Evolutionary conservation across 2,797 vertebrate species (phyloP), one percentile per base, ranked within the genome.

Genomic region (Oryzias dopingdopingensis): DNA sequence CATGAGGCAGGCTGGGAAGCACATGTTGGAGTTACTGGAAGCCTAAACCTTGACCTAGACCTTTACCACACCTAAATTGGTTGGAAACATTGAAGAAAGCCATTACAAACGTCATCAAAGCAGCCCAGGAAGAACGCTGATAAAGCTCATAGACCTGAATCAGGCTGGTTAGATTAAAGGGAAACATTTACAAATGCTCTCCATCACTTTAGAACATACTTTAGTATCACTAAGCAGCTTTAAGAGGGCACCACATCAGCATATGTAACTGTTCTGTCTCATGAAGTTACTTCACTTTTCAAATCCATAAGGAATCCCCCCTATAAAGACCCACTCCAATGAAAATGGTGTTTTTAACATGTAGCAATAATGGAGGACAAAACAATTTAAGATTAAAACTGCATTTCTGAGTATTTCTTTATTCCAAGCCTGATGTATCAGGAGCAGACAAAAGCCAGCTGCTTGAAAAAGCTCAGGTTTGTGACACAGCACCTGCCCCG

Each of bases 1-100:
- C 72, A 82, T 63, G 66, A 79, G 80, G 65, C 74, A 70, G 76
- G 65, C 85, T 70, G 65, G 62, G 77, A 83, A 80, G 79, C 86
- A 88, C 81, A 88, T 83, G 82, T 59, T 62, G 52, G 40, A 52
- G 54, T 32, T 47, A 18, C 26, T 37, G 46, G 60, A 46, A 29
- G 49, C 45, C 47, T 52, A 17, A 62, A 65, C 54, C 42, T 24
- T 3, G 20, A 22, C 20, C 42, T 62, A 56, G 49, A 66, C 44
- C 52, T 45, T 50, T 41, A 56, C 22, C 42, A 46, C 42, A 57
- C 13, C 40, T n/a, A 12, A 58, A 59, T 18, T 53, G 2, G 17
- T 40, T 64, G 16, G 37, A 66, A 26, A 44, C 13, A 14, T 16
- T 53, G 15, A 17, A 42, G 1, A 29, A 47, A 65, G 49, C 40